Percentiles rank a stretch among this genome's conserved stretches.
Evolutionary conservation across 2,888 invertebrate species (phyloP).

Genomic region (Andrena chrysosceles): DNA sequence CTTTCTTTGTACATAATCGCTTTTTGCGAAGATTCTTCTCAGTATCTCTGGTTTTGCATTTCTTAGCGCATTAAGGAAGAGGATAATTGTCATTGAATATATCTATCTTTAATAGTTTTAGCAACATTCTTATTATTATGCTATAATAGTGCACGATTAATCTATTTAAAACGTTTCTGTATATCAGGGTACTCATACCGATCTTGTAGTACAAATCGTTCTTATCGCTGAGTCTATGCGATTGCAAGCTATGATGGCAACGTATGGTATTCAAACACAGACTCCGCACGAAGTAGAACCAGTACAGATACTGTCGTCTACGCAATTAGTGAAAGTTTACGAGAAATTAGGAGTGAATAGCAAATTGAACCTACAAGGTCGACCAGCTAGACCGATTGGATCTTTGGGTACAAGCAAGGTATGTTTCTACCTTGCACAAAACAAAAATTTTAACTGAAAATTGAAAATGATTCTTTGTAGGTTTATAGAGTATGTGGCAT

Average conservation of each 20-base stretch:
- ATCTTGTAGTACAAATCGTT: conserved; percentile 99
- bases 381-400: conserved; percentile 97
- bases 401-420: conserved; percentile 99
- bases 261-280: conserved; percentile 99
- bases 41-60: conserved; percentile 10
- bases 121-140: conserved; percentile 1
- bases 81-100: conserved; percentile 4
- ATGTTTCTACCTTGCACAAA: conserved; percentile 56
- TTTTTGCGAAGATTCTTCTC: conserved; percentile 3
- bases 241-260: conserved; percentile 99
- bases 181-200: conserved; percentile 95
- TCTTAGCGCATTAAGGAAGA: conserved; percentile 11
- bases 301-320: conserved; percentile 98
- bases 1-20: conserved; percentile 1
- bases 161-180: conserved; percentile 45
- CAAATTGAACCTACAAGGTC: conserved; percentile 95
- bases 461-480: conserved; percentile 83
- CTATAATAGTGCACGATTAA: conserved; percentile 47
- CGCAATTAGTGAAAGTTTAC: conserved; percentile 95
- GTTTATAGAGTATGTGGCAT: conserved; percentile 98
- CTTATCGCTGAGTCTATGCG: conserved; percentile 99
- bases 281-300: conserved; percentile 98
- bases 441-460: not conserved
- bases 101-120: conserved; percentile 31
- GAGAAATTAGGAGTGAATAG: conserved; percentile 95